These are phyloP conservation scores for Amia ocellicauda DNA, from an alignment of 2,113 vertebrate genomes.

Conservation along the genomic window DNA sequence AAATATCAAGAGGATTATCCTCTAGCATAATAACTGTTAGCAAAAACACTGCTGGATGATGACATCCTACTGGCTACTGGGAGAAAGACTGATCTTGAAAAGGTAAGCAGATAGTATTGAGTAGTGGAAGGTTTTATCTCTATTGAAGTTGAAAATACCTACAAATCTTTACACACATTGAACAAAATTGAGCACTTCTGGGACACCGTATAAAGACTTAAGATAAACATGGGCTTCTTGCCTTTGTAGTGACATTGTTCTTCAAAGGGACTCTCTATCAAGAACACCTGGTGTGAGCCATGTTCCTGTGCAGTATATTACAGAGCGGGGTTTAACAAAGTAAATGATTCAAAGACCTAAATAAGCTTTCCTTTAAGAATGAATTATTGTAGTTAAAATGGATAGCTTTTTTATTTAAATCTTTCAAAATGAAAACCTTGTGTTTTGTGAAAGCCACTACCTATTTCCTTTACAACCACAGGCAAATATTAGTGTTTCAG, in stretches of 20 bases:
- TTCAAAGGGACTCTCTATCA: background rate
- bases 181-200: background rate
- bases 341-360: no score
- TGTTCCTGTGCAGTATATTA: background rate
- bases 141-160: background rate
- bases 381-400: no score
- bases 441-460: no score
- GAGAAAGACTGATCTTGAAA: background rate
- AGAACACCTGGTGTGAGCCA: background rate
- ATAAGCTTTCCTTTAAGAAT: no score
- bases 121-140: conserved; percentile 3
- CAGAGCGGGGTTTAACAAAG: no score
- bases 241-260: background rate
- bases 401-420: no score
- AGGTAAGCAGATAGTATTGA: background rate
- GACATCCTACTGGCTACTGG: background rate
- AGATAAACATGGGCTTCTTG: background rate
- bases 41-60: background rate
- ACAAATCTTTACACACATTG: background rate
- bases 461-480: no score
- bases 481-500: no score
- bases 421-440: no score
- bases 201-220: background rate
- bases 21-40: no score
- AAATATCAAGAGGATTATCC: no score